Evolutionary conservation across 2,113 vertebrate species (phyloP).

Genomic region (Bubo bubo): DNA sequence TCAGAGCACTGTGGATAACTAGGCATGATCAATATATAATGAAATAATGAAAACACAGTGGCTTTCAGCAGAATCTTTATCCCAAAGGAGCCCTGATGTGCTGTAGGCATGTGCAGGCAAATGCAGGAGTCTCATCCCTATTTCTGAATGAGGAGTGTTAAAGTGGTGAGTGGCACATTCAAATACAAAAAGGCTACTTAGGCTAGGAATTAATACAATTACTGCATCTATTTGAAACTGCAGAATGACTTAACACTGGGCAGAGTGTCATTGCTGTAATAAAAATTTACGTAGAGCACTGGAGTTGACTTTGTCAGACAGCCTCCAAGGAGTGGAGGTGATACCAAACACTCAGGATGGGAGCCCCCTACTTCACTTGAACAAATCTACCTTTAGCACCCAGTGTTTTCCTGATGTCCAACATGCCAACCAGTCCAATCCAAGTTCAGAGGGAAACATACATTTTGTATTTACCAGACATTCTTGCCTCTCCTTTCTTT

Average conservation of each 20-base stretch:
- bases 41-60: not conserved
- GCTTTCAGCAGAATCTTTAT: not conserved
- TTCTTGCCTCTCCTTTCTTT: not conserved
- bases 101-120: not conserved
- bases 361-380: not conserved
- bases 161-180: not conserved
- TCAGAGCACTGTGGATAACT: not conserved
- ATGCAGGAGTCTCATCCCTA: not conserved
- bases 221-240: not conserved
- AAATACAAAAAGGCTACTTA: not conserved
- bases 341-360: not conserved
- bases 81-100: not conserved
- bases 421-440: not conserved
- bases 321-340: not conserved
- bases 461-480: not conserved
- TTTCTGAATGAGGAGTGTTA: not conserved
- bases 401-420: not conserved
- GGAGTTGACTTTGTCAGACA: not conserved
- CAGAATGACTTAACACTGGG: not conserved
- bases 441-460: not conserved
- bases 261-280: not conserved
- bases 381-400: not conserved
- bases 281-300: not conserved
- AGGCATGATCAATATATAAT: not conserved
- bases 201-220: not conserved